phyloP scores from a whole-genome alignment of 2,797 vertebrate genomes.

The Melanotaenia maccullochi region DNA sequence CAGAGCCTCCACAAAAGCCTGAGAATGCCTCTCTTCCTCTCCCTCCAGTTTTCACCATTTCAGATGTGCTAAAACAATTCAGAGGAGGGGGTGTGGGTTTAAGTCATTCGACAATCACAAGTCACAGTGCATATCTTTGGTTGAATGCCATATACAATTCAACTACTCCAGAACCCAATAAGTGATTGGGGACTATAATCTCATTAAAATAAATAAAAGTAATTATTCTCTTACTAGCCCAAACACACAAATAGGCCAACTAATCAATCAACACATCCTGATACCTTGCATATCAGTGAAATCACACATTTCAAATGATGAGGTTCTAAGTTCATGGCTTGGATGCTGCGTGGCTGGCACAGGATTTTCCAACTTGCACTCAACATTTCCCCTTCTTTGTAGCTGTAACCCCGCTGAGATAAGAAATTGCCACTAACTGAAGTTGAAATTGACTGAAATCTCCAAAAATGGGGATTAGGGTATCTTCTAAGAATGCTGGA shows the following conservation, averaged over 20 bases:
- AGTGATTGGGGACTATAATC: too few relatives aligned
- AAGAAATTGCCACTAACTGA: conserved; percentile 30
- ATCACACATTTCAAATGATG: neutral
- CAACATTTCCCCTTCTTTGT: conserved; percentile 10
- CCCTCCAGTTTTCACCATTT: neutral
- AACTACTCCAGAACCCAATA: neutral
- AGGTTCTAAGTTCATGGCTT: neutral
- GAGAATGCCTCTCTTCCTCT: neutral
- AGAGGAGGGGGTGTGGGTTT: neutral
- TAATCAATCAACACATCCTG: neutral
- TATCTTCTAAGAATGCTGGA: neutral
- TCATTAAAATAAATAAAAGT: too few relatives aligned
- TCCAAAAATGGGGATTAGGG: conserved; percentile 28
- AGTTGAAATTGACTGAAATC: conserved; percentile 31
- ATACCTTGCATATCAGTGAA: neutral
- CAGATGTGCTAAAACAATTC: neutral
- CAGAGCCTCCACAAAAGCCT: neutral
- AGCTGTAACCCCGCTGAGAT: conserved; percentile 36
- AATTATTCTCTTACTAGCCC: neutral
- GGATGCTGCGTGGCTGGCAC: conserved; percentile 14
- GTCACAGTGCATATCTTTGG: neutral
- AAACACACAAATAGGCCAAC: neutral
- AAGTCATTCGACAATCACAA: too few relatives aligned
- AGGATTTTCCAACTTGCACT: conserved; percentile 24
- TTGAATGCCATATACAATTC: neutral